Percentiles rank a stretch among this genome's conserved stretches.
These are phyloP conservation scores for Manduca sexta DNA, from an alignment of 1,140 invertebrate species.

Conservation along the genomic window DNA sequence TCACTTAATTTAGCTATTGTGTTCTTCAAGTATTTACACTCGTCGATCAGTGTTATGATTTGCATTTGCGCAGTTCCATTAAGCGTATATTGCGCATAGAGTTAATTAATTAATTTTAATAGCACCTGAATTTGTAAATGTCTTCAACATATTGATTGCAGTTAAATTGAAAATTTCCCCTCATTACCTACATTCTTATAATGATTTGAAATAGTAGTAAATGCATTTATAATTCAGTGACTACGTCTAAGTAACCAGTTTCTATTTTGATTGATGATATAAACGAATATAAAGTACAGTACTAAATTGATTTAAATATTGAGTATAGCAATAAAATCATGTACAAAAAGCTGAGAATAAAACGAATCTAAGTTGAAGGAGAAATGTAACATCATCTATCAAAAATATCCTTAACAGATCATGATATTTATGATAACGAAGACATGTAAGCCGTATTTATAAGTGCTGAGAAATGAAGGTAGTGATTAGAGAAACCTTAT, in stretches of 20 bases:
- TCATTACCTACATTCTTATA: not conserved
- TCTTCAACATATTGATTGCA: too few species aligned
- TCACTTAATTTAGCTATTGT: constrained; percentile 66
- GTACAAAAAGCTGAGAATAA: constrained; percentile 44
- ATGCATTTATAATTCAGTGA: constrained; percentile 35
- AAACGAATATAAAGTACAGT: constrained; percentile 33
- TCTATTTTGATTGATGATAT: constrained; percentile 57
- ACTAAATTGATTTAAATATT: constrained; percentile 60
- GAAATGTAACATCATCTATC: constrained; percentile 54
- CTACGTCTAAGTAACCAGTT: constrained; percentile 43
- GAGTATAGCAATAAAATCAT: constrained; percentile 44
- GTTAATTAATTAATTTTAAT: too few species aligned
- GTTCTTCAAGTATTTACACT: constrained; percentile 53
- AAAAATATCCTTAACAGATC: constrained; percentile 32
- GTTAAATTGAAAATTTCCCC: constrained; percentile 1
- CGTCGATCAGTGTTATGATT: constrained; percentile 56
- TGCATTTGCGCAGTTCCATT: constrained; percentile 21
- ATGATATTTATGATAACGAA: constrained; percentile 19
- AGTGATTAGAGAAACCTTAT: too few species aligned
- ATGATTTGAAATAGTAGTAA: constrained; percentile 29
- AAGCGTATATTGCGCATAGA: not conserved
- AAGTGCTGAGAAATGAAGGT: too few species aligned
- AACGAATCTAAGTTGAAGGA: constrained; percentile 35
- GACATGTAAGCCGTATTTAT: constrained; percentile 4
- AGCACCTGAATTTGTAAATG: too few species aligned